These are phyloP conservation scores for Arizona elegans DNA, from an alignment of 2,113 vertebrate genomes.

Conservation along the genomic window DNA sequence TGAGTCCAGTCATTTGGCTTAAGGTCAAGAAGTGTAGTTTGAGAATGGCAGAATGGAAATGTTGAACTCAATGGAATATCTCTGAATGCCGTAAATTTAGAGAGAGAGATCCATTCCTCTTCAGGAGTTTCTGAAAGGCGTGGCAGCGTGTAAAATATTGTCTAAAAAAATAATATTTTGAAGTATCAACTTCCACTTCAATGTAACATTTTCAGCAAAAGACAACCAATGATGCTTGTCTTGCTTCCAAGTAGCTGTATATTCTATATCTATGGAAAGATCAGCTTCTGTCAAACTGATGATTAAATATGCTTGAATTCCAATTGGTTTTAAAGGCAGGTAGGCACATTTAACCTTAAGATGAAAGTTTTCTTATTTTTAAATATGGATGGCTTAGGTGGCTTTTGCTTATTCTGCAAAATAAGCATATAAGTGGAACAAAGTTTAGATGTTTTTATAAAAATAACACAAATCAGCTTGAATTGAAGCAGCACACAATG, in stretches of 20 bases:
- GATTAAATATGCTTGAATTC: neutral
- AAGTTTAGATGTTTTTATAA: neutral
- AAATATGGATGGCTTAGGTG: neutral
- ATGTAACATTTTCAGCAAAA: neutral
- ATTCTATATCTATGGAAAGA: neutral
- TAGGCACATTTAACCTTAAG: neutral
- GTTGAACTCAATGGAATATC: slow-evolving; percentile 61
- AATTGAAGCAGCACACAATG: neutral
- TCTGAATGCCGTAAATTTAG: slow-evolving; percentile 79
- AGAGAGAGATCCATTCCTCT: slow-evolving; percentile 87
- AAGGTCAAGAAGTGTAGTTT: slow-evolving; percentile 66
- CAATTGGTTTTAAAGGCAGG: neutral
- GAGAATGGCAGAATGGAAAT: slow-evolving; percentile 69
- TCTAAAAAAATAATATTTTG: slow-evolving; percentile 68
- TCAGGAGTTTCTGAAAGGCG: slow-evolving; percentile 84
- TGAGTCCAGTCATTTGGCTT: slow-evolving; percentile 87
- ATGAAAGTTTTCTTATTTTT: neutral
- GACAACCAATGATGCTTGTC: neutral
- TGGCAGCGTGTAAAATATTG: slow-evolving; percentile 86
- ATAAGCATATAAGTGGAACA: neutral
- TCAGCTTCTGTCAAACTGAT: neutral
- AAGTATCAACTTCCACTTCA: neutral
- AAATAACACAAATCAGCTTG: neutral
- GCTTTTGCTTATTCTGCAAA: neutral
- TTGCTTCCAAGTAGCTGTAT: neutral